A percentile compares a stretch with the other conserved stretches of the same genome.
These are phyloP conservation scores for Oreonectes daqikongensis DNA, from an alignment of 2,797 vertebrate species.

Conservation along the genomic window DNA sequence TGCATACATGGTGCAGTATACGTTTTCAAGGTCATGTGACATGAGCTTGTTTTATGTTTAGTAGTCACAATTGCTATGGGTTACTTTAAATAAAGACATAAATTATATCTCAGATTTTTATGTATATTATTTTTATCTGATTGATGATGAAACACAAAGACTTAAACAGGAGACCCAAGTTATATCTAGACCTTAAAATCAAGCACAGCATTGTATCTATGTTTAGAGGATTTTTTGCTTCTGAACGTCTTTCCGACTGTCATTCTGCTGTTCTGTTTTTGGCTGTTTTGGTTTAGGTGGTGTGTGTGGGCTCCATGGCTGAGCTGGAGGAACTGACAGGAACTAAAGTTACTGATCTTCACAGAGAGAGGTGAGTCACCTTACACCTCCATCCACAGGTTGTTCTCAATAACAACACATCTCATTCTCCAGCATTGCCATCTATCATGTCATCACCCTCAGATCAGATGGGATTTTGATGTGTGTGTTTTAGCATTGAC, in stretches of 20 bases:
- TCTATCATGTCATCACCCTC: no score
- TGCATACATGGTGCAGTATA: not conserved
- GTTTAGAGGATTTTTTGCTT: not conserved
- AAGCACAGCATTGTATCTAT: not conserved
- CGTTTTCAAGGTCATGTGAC: not conserved
- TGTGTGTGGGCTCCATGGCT: constrained; percentile 89
- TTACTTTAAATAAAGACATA: no score
- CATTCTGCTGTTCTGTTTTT: not conserved
- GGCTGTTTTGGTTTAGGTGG: constrained; percentile 76
- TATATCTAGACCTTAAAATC: no score
- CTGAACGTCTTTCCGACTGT: not conserved
- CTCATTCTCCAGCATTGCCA: not conserved
- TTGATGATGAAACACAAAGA: no score
- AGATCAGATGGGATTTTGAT: not conserved
- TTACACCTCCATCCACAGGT: not conserved
- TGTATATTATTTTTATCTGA: no score
- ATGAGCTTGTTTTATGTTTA: not conserved
- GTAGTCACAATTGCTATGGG: no score
- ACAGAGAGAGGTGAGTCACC: constrained; percentile 89
- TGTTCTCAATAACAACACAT: constrained; percentile 10
- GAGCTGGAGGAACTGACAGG: constrained; percentile 90
- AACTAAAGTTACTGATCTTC: constrained; percentile 88
- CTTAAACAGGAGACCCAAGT: no score
- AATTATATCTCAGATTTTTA: no score
- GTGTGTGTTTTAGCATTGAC: constrained; percentile 80